A percentile compares a stretch with the other conserved stretches of the same genome.
phyloP scores from a whole-genome alignment of 1,140 invertebrate species.

The Portunus trituberculatus region DNA sequence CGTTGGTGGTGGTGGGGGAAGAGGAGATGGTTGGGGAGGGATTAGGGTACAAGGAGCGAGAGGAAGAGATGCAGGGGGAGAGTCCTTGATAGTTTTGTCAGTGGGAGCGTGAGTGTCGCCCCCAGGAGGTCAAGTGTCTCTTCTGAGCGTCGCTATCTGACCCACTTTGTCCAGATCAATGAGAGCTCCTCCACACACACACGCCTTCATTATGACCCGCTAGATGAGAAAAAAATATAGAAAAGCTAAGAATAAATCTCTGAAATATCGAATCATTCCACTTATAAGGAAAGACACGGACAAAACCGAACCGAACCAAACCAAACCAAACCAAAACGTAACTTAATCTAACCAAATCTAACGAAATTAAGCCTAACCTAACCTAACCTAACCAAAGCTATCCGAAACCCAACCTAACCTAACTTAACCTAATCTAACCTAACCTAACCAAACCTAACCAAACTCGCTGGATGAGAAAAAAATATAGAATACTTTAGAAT shows the following conservation, averaged over 20 bases:
- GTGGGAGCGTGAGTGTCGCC: neutral
- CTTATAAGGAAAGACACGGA: no score
- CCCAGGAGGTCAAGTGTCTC: neutral
- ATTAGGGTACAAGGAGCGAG: no score
- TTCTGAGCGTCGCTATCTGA: neutral
- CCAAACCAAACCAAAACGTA: no score
- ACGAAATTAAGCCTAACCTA: no score
- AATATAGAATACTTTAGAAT: neutral
- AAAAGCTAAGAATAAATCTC: no score
- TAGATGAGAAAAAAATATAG: neutral
- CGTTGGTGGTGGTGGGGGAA: neutral
- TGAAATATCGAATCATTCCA: no score
- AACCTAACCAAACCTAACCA: no score
- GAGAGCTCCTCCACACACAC: neutral
- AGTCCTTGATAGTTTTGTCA: neutral
- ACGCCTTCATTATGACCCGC: neutral
- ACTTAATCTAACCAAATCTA: no score
- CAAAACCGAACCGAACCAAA: no score
- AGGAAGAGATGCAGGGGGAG: neutral
- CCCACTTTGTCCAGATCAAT: slow-evolving; percentile 20
- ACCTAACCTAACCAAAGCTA: no score
- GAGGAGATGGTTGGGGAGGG: neutral
- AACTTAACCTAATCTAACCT: no score
- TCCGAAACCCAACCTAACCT: no score
- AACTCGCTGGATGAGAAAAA: neutral